phyloP scores from a whole-genome alignment of 2,797 vertebrate species.

The Anisognathus igniventris region DNA sequence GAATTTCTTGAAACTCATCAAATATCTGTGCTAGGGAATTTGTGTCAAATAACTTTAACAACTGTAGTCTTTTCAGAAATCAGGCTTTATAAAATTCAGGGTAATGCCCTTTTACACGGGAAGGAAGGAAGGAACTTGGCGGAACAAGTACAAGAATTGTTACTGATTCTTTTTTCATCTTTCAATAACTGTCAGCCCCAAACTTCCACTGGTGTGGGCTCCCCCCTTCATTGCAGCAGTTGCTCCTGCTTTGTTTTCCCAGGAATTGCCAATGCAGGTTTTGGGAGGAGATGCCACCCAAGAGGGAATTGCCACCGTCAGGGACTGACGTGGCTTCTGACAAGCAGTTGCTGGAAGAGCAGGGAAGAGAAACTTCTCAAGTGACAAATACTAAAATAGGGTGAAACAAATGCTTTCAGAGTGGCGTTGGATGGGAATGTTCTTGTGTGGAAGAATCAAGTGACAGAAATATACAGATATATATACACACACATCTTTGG shows the following conservation, averaged over 20 bases:
- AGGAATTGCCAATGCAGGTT: not conserved
- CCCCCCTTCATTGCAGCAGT: not conserved
- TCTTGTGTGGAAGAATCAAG: not conserved
- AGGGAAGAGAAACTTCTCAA: conserved; percentile 22
- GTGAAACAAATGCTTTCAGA: not conserved
- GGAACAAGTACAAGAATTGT: not conserved
- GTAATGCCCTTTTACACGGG: not conserved
- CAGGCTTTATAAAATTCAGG: not conserved
- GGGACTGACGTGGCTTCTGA: not conserved
- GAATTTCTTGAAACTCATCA: not conserved
- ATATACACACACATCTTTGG: not conserved
- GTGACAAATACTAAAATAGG: conserved; percentile 28
- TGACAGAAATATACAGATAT: not conserved
- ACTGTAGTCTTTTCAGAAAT: not conserved
- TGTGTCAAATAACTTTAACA: not conserved
- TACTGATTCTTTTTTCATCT: not conserved
- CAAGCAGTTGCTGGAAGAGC: not conserved
- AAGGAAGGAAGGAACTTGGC: not conserved
- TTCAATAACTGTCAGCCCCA: not conserved
- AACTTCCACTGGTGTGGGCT: not conserved
- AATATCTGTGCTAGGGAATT: not conserved
- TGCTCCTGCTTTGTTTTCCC: not conserved
- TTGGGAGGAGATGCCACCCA: not conserved
- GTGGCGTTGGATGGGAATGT: not conserved
- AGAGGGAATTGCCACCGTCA: not conserved